Base-by-base conservation (phyloP, 1,140 invertebrate species). In the Drosophila prosaltans region DNA sequence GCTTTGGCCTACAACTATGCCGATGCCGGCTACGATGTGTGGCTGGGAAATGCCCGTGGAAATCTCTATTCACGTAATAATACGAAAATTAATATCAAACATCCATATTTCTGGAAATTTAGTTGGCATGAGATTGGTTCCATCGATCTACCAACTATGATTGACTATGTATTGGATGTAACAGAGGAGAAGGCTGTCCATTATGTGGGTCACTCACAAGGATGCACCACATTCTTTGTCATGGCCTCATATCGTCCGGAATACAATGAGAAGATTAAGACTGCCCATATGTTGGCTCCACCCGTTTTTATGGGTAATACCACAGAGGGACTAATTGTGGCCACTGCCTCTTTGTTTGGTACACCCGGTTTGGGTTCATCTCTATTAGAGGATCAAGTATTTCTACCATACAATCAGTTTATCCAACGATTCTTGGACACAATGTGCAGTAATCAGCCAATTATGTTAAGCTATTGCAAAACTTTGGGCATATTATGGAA, bases 1-100 rank as follows among this genome's bases (percentile, higher is more conserved):
- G 93, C 93, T 1, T 41, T 92, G 51, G 91, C 93, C 45, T 94
- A 93, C 74, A 90, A 95, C 24, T 90, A 96, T 61, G 94, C 94
- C 1, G 95, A 97, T 84, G 93, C 93, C 1, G 96, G 96, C 10
- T 96, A 95, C 67, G 96, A 97, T 90, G 94, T 97, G 26, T 92
- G 21, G 65, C 95, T 65, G 72, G 94, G 94, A 11, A 96, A 96
- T 81, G 91, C 92, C 21, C 90, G 95, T 16, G 95, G 96, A 21
- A 96, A 95, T 72, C 91, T 93, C 1, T 96, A 96, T 78, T 95
- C 95, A 0, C 91, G 93, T 58, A 93, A 93, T 7, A 95, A 96
- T 83, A 93, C 93, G 8, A 85, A 77, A 21, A 93, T 95, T 9
- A 92, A 93, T 61, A 92, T 93, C 0, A 93, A 94, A 61, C 93